These are phyloP conservation scores for Melanophora roralis DNA, from an alignment of 2,888 invertebrate genomes.

Conservation along the genomic window DNA sequence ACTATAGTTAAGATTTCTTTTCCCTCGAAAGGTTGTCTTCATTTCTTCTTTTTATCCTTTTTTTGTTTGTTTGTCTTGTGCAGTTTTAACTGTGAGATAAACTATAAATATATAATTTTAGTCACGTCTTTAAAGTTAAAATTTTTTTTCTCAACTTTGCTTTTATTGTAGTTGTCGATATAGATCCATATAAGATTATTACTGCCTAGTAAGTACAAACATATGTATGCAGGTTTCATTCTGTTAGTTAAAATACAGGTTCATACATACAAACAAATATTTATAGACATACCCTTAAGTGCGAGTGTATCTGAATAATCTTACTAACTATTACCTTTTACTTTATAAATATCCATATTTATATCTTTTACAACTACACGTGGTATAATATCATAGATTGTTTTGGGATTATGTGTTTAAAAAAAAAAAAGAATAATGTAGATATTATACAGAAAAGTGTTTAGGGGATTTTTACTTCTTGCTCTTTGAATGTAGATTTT, in stretches of 20 bases:
- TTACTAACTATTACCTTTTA: slow-evolving; percentile 2
- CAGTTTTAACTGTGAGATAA: slow-evolving; percentile 41
- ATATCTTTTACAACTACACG: background rate
- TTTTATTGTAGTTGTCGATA: slow-evolving; percentile 26
- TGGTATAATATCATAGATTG: background rate
- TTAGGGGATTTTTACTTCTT: background rate
- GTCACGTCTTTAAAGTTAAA: slow-evolving; percentile 57
- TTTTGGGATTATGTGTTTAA: background rate
- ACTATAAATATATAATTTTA: slow-evolving; percentile 60
- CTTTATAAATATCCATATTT: background rate
- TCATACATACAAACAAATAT: no score
- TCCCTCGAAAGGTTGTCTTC: slow-evolving; percentile 3
- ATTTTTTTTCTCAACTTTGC: slow-evolving; percentile 34
- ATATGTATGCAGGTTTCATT: slow-evolving; percentile 13
- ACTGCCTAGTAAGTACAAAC: no score
- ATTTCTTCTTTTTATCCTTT: slow-evolving; percentile 14
- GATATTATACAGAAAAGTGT: background rate
- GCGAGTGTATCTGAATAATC: slow-evolving; percentile 2
- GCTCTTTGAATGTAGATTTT: background rate
- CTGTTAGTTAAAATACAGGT: background rate
- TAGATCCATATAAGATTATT: slow-evolving; percentile 56
- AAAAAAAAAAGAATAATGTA: background rate
- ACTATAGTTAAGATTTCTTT: slow-evolving; percentile 21
- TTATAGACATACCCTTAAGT: slow-evolving; percentile 33
- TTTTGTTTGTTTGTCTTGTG: background rate